Percentiles rank a stretch among this genome's conserved stretches.
Conservation (phyloP, 1,140 invertebrate genomes). For the Drosophila mayri region DNA sequence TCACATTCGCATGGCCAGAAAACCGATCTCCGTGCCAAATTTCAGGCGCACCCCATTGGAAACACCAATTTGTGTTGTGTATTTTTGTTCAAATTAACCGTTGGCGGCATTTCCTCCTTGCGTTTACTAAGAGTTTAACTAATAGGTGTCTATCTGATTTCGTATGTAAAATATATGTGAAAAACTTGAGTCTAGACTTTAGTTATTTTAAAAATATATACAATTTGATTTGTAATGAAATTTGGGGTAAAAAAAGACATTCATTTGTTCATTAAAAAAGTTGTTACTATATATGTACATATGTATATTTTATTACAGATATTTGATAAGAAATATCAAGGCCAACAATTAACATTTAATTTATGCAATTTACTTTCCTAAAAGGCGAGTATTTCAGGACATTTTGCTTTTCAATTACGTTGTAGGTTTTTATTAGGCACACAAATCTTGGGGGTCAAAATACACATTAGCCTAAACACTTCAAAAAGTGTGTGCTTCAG, state of each 20-base stretch:
- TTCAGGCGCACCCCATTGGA: constrained; percentile 37
- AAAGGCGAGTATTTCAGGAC: neutral
- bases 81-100: constrained; percentile 13
- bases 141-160: neutral
- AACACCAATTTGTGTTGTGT: constrained; percentile 25
- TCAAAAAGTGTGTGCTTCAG: neutral
- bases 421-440: neutral
- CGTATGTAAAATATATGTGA: too few species aligned
- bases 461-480: constrained; percentile 20
- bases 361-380: neutral
- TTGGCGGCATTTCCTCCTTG: constrained; percentile 15
- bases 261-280: too few species aligned
- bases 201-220: neutral
- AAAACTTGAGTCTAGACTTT: neutral
- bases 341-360: too few species aligned
- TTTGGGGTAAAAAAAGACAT: neutral
- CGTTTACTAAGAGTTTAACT: neutral
- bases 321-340: neutral
- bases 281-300: neutral
- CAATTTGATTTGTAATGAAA: neutral
- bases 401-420: neutral
- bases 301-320: neutral
- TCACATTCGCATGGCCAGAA: constrained; percentile 48
- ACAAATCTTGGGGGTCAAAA: constrained; percentile 2
- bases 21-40: constrained; percentile 47